A percentile compares a stretch with the other conserved stretches of the same genome.
phyloP scores from a whole-genome alignment of 2,888 invertebrate genomes.

The Troides oblongomaculatus region DNA sequence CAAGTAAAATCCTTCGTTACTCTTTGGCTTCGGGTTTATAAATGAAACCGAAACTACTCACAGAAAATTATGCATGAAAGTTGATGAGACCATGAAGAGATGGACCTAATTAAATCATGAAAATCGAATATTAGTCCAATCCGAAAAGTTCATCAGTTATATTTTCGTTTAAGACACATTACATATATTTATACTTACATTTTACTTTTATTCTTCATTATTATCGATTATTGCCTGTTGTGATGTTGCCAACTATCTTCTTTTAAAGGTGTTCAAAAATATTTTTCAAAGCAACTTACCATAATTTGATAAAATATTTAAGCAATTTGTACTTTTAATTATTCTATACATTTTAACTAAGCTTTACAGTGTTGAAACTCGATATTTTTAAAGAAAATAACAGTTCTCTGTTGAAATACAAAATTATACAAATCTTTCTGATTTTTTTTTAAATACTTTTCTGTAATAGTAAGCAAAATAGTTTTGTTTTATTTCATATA shows the following conservation, averaged over 20 bases:
- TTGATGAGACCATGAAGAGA: slow-evolving; percentile 65
- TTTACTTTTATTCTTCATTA: slow-evolving; percentile 8
- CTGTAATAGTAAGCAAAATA: neutral
- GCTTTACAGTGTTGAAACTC: slow-evolving; percentile 9
- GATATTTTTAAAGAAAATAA: neutral
- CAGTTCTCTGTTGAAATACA: neutral
- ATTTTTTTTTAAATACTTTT: neutral
- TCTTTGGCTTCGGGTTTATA: slow-evolving; percentile 70
- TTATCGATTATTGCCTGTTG: slow-evolving; percentile 13
- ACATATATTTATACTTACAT: slow-evolving; percentile 23
- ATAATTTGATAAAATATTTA: slow-evolving; percentile 23
- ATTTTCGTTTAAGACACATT: slow-evolving; percentile 31
- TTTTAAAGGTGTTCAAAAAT: slow-evolving; percentile 3
- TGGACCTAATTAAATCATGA: slow-evolving; percentile 52
- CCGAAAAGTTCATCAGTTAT: slow-evolving; percentile 39
- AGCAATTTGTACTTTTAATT: slow-evolving; percentile 28
- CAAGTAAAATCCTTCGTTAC: slow-evolving; percentile 55
- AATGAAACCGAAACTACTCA: slow-evolving; percentile 45
- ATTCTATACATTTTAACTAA: slow-evolving; percentile 22
- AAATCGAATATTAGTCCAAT: slow-evolving; percentile 63
- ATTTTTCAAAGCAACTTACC: slow-evolving; percentile 17
- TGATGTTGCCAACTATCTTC: slow-evolving; percentile 16
- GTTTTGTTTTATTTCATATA: neutral
- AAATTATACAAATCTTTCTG: neutral
- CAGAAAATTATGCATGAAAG: slow-evolving; percentile 50